Conservation (phyloP, 2,797 vertebrate species). For the Taenioides sp. region DNA sequence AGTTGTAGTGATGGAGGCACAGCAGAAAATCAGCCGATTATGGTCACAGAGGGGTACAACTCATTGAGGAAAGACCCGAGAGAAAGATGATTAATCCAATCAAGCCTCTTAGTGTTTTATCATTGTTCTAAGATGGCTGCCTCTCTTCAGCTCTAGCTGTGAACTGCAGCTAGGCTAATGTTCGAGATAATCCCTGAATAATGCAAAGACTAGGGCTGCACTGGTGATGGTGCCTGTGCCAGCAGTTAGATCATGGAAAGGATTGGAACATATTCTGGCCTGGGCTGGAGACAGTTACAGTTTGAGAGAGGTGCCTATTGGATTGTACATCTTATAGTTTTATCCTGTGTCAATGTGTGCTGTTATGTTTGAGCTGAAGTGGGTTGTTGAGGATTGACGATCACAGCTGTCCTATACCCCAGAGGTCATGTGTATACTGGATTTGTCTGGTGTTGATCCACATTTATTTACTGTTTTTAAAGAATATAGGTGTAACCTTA, state of each 20-base stretch:
- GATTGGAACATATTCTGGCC: slow-evolving; percentile 51
- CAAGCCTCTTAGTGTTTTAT: slow-evolving; percentile 76
- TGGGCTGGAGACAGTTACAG: slow-evolving; percentile 49
- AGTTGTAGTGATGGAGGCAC: slow-evolving; percentile 30
- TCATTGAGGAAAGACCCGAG: slow-evolving; percentile 34
- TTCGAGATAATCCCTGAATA: slow-evolving; percentile 73
- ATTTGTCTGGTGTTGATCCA: slow-evolving; percentile 14
- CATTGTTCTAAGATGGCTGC: slow-evolving; percentile 80
- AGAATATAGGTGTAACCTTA: background rate
- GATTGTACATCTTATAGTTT: slow-evolving; percentile 61
- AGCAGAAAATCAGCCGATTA: slow-evolving; percentile 40
- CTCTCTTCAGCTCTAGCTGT: slow-evolving; percentile 62
- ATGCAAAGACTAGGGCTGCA: slow-evolving; percentile 60
- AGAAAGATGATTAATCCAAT: slow-evolving; percentile 78
- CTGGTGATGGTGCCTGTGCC: slow-evolving; percentile 57
- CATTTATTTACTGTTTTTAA: background rate
- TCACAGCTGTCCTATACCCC: slow-evolving; percentile 37
- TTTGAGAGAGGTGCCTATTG: slow-evolving; percentile 64
- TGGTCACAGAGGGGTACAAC: slow-evolving; percentile 42
- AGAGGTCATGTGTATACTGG: slow-evolving; percentile 40
- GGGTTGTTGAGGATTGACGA: slow-evolving; percentile 43
- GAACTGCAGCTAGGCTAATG: slow-evolving; percentile 68
- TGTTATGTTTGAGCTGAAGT: slow-evolving; percentile 48
- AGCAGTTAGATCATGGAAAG: slow-evolving; percentile 67
- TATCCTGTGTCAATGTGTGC: slow-evolving; percentile 62